Evolutionary conservation across 30 jellyfish, hydroid and myxozoan species (phyloP), one percentile per base, ranked within the genome.

Genomic region (Aurelia sp.): DNA sequence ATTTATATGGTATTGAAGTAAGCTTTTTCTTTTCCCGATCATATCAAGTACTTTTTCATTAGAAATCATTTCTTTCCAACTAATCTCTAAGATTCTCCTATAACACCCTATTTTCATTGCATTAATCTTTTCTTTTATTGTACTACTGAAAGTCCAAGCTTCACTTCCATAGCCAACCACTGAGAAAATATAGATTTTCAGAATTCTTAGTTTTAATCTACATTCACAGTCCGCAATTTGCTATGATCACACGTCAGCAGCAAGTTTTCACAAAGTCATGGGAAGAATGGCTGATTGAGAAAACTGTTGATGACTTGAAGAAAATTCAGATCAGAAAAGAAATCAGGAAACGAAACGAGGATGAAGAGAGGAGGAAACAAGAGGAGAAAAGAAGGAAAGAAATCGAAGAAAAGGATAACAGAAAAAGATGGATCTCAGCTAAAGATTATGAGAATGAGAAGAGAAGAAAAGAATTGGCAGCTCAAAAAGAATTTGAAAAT

Each of bases 241-340:
- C 17, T 27, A 21, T 20, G 16, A 59, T 74, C 9, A 20, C 27
- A 8, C 64, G 35, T 40, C 63, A 71, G 21, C 64, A 10, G 33
- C 64, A 74, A 53, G 30, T 66, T 12, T 68, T 85, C 74, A 81
- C 91, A 17, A 81, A 81, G 27, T 72, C 97, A 1, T 90, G 97
- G 97, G 97, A 90, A 61, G 97, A 90, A 31, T 90, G 97, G 97
- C 44, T 90, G 47, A 65, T 90, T 35, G 85, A 82, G 60, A 90
- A 90, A 55, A 83, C 97, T n/a, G 48, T 90, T 17, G 81, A 62
- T 7, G 91, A 81, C 38, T 60, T 90, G 59, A 70, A 73, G 76
- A 63, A 53, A 35, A 5, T 75, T 41, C 81, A 81, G 50, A 16
- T 78, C n/a, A 90, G 62, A n/a, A 63, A 58, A 44, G 91, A 68